Base-by-base conservation (phyloP, 2,888 invertebrate genomes). In the Unio delphinus region DNA sequence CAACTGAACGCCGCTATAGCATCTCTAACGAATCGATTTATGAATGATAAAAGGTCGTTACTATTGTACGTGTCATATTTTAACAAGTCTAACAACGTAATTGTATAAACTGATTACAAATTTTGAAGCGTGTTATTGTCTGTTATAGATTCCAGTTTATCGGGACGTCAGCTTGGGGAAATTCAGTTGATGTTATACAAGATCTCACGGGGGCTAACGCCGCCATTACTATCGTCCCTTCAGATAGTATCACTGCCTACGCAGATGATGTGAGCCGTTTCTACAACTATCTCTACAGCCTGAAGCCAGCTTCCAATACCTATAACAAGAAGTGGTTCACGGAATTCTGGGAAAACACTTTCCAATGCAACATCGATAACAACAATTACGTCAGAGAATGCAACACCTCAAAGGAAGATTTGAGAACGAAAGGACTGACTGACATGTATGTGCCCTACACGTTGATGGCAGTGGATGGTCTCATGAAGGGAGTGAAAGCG, bases 391-490 rank as follows among this genome's bases (percentile, higher is more conserved):
- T 64, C 17, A 64, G 67, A 8, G 68, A 68, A 8, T 77, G 77
- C 61, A 60, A 74, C 55, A 5, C 73, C 54, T 3, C 67, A 23
- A 64, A 58, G 23, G 61, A 71, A 55, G 34, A 61, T 30, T 58
- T 76, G 18, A 56, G 69, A 23, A 45, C 45, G 45, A 45, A 45
- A 45, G 15, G 45, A 45, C 45, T 15, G 3, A 11, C 11, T 30
- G 81, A 83, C 64, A 72, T 67, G 6, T 79, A 78, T 60, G 79
- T 83, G 8, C 81, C 84, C 0, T 83, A 74, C 72, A 85, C 82
- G 28, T 74, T 86, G 17, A 78, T 82, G 73, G 87, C 87, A 1
- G 84, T 86, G 0, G 76, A 81, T 15, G 80, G 85, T 8, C 73
- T 84, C 28, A 75, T 86, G 17, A 65, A 73, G 11, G 86, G 84